Evolutionary conservation across 2,113 vertebrate species (phyloP).

Genomic region (Tupaia tana): DNA sequence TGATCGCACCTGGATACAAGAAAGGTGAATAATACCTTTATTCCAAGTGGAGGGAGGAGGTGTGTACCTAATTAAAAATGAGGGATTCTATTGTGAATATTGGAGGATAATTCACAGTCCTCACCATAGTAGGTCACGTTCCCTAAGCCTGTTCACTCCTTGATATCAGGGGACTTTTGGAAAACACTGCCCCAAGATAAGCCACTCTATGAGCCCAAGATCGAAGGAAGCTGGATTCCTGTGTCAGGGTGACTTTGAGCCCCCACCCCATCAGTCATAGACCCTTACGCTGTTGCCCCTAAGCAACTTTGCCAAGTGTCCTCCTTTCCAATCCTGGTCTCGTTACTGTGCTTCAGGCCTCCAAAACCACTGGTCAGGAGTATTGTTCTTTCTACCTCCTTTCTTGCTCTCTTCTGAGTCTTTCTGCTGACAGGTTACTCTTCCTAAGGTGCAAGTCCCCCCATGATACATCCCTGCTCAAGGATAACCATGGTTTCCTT

Average conservation of each 20-base stretch:
- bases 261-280: neutral
- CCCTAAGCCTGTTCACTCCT: neutral
- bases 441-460: neutral
- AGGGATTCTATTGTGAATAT: neutral
- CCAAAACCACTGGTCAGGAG: rapidly evolving
- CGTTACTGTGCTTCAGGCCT: neutral
- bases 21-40: neutral
- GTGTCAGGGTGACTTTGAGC: neutral
- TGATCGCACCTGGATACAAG: neutral
- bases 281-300: neutral
- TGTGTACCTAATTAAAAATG: neutral
- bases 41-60: neutral
- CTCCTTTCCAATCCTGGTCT: neutral
- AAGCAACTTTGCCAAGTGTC: neutral
- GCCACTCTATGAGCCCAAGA: too few relatives aligned
- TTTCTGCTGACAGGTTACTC: too few relatives aligned
- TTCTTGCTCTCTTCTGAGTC: too few relatives aligned
- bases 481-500: neutral
- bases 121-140: neutral
- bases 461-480: neutral
- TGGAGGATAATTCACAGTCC: rapidly evolving
- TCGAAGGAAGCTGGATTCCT: neutral
- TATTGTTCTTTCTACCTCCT: neutral
- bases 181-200: rapidly evolving
- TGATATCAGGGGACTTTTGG: neutral